Percentiles rank a stretch among this genome's conserved stretches.
Evolutionary conservation across 1,140 invertebrate species (phyloP).

Genomic region (Lucilia sericata): DNA sequence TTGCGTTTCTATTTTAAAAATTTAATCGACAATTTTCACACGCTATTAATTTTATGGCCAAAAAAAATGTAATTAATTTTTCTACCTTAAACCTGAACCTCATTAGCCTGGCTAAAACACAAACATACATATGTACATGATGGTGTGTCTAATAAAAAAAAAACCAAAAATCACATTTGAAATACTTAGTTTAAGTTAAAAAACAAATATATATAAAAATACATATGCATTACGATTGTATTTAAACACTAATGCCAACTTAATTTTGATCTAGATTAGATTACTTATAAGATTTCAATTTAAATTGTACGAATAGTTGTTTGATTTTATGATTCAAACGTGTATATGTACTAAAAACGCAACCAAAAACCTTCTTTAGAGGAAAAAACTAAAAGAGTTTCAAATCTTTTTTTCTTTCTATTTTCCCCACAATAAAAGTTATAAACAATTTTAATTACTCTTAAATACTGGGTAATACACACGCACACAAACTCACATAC

Average conservation of each 20-base stretch:
- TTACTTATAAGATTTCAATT: not conserved
- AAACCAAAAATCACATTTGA: conserved; percentile 14
- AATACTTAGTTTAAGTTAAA: not conserved
- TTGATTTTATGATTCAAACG: conserved; percentile 1
- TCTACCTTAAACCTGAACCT: conserved; percentile 10
- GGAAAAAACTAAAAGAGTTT: not conserved
- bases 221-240: conserved; percentile 16
- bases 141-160: not conserved
- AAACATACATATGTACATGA: no score
- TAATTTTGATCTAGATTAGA: conserved; percentile 15
- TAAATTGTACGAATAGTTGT: not conserved
- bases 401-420: not conserved
- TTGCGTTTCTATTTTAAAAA: not conserved
- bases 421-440: not conserved
- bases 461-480: not conserved
- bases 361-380: not conserved
- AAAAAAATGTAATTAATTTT: not conserved
- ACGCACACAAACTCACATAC: not conserved
- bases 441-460: not conserved
- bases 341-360: not conserved
- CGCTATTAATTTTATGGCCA: conserved; percentile 5
- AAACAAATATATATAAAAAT: not conserved
- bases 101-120: not conserved
- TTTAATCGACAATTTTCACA: not conserved
- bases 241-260: conserved; percentile 19